Evolutionary conservation across 2,113 vertebrate species (phyloP).

Genomic region (Potamarius usumacintae): DNA sequence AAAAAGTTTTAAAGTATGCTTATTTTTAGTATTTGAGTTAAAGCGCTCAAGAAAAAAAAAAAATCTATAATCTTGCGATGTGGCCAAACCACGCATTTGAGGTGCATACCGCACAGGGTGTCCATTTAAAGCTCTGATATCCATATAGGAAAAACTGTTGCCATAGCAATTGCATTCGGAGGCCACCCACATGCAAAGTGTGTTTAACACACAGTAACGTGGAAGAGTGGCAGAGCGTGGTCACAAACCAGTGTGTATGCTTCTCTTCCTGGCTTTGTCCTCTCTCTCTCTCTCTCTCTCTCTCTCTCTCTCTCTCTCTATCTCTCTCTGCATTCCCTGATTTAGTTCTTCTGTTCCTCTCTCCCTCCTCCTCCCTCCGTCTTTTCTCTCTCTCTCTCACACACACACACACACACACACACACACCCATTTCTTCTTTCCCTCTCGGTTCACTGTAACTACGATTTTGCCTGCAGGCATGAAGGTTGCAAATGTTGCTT

Average conservation of each 20-base stretch:
- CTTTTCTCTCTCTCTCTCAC: not conserved
- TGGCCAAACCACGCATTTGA: too few relatives aligned
- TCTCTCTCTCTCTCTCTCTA: not conserved
- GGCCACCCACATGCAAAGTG: conserved; percentile 29
- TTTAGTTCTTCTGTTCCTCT: not conserved
- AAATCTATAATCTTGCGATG: not conserved
- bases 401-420: not conserved
- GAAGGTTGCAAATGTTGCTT: not conserved
- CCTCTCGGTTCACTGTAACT: not conserved
- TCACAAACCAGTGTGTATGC: not conserved
- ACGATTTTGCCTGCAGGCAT: not conserved
- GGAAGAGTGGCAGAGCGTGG: not conserved
- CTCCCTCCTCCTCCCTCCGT: not conserved
- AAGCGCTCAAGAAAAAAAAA: not conserved
- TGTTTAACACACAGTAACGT: not conserved
- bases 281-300: not conserved
- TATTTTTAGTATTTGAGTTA: not conserved
- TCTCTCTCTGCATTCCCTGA: not conserved
- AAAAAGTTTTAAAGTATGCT: not conserved
- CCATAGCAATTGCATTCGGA: conserved; percentile 35
- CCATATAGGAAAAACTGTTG: conserved; percentile 44
- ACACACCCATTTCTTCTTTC: not conserved
- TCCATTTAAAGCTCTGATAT: not conserved
- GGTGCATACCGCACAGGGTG: not conserved
- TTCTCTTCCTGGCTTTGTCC: not conserved